Base-by-base conservation (phyloP, 2,113 vertebrate species). In the Dinomys branickii region DNA sequence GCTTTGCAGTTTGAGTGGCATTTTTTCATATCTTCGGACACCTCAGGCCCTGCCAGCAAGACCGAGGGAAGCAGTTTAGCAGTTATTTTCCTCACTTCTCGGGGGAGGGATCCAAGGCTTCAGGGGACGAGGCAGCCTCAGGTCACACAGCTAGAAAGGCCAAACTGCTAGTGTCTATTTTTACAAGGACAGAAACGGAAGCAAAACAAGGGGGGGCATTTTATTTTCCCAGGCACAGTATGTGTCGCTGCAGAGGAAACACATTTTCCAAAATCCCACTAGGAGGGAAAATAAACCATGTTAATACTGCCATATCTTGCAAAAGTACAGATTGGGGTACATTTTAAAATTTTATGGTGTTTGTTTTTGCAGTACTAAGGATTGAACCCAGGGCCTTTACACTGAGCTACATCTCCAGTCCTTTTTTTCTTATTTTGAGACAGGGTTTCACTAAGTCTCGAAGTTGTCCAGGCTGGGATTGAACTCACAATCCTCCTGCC, bases 211-310 rank as follows among this genome's bases (percentile, higher is more conserved):
- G 10, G 61, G 54, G 67, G 47, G 80, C 35, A 8, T 44, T 85
- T 94, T 58, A 84, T 90, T 94, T 95, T 78, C 81, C 92, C 71
- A 61, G 56, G 33, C 87, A 56, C 28, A 47, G 28, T 56, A 3
- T 11, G 14, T 58, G 54, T 75, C n/a, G 0, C 30, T 19, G 5
- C 28, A 71, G 41, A 61, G 88, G 50, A 63, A 80, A 81, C 22
- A 5, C 30, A 92, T 69, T 33, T 50, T 3, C n/a, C 52, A 61
- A 52, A 78, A 95, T 81, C 38, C 75, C 52, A 58, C 61, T 35
- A 63, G 5, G 85, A 92, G 85, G 77, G 58, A 85, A 88, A 89
- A 80, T 47, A 41, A 59, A 61, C 7, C 3, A n/a, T 63, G 41
- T 84, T 8, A 47, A 47, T 44, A 67, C 20, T 80, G 35, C 5